Evolutionary conservation across 2,797 vertebrate species (phyloP).

Genomic region (Falco naumanni): DNA sequence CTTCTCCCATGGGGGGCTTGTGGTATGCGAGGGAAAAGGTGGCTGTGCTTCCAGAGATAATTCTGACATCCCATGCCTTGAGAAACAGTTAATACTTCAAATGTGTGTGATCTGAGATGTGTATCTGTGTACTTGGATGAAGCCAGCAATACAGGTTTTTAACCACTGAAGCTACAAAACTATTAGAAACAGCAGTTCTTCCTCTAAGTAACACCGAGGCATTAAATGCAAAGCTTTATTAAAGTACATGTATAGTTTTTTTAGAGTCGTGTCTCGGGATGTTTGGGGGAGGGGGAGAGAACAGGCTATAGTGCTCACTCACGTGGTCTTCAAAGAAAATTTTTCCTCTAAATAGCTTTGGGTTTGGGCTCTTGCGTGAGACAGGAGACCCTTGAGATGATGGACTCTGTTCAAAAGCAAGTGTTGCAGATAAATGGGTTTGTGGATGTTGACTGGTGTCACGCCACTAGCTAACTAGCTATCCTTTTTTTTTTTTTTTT

Average conservation of each 20-base stretch:
- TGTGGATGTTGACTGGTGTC: not conserved
- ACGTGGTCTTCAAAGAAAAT: not conserved
- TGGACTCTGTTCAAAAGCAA: not conserved
- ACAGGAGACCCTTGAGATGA: not conserved
- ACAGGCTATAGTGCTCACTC: not conserved
- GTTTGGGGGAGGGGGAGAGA: not conserved
- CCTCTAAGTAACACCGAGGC: not conserved
- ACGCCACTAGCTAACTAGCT: no score
- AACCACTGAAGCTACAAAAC: not conserved
- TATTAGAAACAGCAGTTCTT: not conserved
- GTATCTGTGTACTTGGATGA: not conserved
- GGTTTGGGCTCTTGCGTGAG: not conserved
- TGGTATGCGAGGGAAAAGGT: not conserved
- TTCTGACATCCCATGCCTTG: no score
- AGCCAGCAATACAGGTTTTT: not conserved
- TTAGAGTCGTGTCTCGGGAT: not conserved
- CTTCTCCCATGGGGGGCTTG: rapidly evolving
- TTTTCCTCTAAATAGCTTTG: not conserved
- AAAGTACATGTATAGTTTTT: not conserved
- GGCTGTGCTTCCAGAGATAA: not conserved
- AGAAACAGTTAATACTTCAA: not conserved
- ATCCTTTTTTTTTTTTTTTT: not conserved
- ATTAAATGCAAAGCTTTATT: not conserved
- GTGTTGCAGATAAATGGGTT: not conserved
- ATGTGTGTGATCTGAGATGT: not conserved